A percentile compares a stretch with the other conserved stretches of the same genome.
Evolutionary conservation across 1,140 invertebrate species (phyloP).

Genomic region (Matsumurasca onukii): DNA sequence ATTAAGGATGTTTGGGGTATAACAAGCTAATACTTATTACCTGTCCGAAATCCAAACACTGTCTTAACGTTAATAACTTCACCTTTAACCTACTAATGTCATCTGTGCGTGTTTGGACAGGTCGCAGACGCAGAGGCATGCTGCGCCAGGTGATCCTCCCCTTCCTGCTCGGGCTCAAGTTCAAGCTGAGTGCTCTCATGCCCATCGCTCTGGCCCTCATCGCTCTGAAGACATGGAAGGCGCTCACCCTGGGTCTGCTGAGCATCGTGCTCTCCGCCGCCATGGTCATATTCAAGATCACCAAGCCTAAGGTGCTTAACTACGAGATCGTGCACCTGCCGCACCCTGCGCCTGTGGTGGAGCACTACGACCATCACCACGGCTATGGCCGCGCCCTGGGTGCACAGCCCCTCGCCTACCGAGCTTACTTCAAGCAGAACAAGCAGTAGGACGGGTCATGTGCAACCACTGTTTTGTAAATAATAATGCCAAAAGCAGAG

Average conservation of each 20-base stretch:
- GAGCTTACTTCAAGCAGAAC: slow-evolving; percentile 50
- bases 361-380: slow-evolving; percentile 62
- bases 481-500: not conserved
- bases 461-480: not conserved
- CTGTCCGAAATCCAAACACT: too few species aligned
- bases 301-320: slow-evolving; percentile 75
- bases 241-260: slow-evolving; percentile 77
- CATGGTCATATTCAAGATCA: slow-evolving; percentile 80
- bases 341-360: slow-evolving; percentile 49
- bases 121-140: slow-evolving; percentile 70
- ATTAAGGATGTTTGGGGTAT: too few species aligned
- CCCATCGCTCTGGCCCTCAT: slow-evolving; percentile 77
- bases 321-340: slow-evolving; percentile 81
- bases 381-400: slow-evolving; percentile 58
- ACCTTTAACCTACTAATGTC: too few species aligned
- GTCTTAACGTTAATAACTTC: too few species aligned
- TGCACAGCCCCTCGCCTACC: slow-evolving; percentile 66
- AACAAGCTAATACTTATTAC: too few species aligned
- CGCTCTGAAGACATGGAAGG: slow-evolving; percentile 85
- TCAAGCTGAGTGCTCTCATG: slow-evolving; percentile 78
- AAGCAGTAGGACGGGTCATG: slow-evolving; percentile 1
- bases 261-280: slow-evolving; percentile 68
- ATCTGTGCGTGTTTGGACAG: slow-evolving; percentile 12
- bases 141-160: slow-evolving; percentile 82
- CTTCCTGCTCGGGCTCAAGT: slow-evolving; percentile 79